Evolutionary conservation across 2,888 invertebrate species (phyloP).

Genomic region (Trisateles emortualis): DNA sequence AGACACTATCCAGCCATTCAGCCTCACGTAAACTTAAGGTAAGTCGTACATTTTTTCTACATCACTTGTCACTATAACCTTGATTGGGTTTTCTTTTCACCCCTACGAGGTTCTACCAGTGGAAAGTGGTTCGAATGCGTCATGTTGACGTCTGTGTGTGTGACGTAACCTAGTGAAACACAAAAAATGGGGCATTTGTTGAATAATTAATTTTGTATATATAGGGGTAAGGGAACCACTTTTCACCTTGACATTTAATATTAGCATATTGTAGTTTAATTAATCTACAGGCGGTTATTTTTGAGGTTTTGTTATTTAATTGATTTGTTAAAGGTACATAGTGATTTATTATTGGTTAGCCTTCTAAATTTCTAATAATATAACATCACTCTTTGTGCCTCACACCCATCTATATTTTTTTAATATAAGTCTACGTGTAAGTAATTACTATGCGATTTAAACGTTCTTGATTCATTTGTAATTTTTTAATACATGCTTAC

Average conservation of each 20-base stretch:
- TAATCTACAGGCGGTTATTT: neutral
- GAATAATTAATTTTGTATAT: constrained; percentile 19
- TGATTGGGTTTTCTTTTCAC: constrained; percentile 16
- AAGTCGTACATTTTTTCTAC: constrained; percentile 40
- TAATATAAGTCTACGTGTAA: too few species aligned
- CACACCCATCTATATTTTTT: too few species aligned
- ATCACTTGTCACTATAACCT: constrained; percentile 15
- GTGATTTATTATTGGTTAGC: neutral
- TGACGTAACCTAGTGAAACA: constrained; percentile 64
- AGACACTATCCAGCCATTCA: constrained; percentile 56
- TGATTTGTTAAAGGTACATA: neutral
- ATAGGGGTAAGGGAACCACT: constrained; percentile 5
- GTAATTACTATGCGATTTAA: too few species aligned
- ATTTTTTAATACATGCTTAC: too few species aligned
- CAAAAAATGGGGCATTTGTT: constrained; percentile 27
- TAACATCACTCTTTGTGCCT: too few species aligned
- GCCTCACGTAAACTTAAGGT: constrained; percentile 64
- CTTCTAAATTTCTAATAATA: neutral
- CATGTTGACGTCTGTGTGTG: constrained; percentile 62
- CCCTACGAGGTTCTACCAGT: constrained; percentile 40
- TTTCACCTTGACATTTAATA: constrained; percentile 19
- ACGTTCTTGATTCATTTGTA: too few species aligned
- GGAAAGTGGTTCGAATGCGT: constrained; percentile 61
- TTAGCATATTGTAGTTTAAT: constrained; percentile 7
- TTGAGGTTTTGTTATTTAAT: neutral